Evolutionary conservation across 2,888 invertebrate genomes (phyloP).

Genomic region (Acleris literana): DNA sequence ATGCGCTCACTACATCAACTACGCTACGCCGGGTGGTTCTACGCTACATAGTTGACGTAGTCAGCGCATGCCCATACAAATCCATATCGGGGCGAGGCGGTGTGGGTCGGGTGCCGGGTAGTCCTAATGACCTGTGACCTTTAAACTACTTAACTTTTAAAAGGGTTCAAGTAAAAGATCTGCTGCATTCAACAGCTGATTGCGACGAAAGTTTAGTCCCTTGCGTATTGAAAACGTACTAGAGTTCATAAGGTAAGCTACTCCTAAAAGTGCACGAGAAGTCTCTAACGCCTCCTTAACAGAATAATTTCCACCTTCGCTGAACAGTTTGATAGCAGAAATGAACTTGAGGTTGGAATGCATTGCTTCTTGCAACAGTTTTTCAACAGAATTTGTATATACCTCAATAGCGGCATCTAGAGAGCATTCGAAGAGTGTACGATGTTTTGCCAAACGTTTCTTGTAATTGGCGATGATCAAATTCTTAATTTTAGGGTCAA

Average conservation of each 20-base stretch:
- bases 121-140: too few species aligned
- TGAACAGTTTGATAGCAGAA: constrained; percentile 57
- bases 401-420: constrained; percentile 50
- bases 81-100: too few species aligned
- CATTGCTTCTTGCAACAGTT: constrained; percentile 62
- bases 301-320: constrained; percentile 64
- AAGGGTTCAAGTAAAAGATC: too few species aligned
- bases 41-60: too few species aligned
- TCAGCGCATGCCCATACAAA: too few species aligned
- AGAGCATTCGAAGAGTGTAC: constrained; percentile 61
- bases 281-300: constrained; percentile 58
- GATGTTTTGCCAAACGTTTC: constrained; percentile 57
- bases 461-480: constrained; percentile 68
- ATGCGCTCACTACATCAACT: too few species aligned
- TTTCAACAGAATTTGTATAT: constrained; percentile 52
- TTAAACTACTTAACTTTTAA: too few species aligned
- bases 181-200: constrained; percentile 46
- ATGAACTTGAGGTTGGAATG: constrained; percentile 64
- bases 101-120: too few species aligned
- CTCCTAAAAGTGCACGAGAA: constrained; percentile 50
- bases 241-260: constrained; percentile 57
- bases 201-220: constrained; percentile 53
- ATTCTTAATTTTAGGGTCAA: constrained; percentile 56
- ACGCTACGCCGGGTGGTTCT: too few species aligned
- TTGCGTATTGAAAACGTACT: constrained; percentile 51